These are phyloP conservation scores for Mola mola DNA, from an alignment of 2,113 vertebrate species.

Conservation along the genomic window DNA sequence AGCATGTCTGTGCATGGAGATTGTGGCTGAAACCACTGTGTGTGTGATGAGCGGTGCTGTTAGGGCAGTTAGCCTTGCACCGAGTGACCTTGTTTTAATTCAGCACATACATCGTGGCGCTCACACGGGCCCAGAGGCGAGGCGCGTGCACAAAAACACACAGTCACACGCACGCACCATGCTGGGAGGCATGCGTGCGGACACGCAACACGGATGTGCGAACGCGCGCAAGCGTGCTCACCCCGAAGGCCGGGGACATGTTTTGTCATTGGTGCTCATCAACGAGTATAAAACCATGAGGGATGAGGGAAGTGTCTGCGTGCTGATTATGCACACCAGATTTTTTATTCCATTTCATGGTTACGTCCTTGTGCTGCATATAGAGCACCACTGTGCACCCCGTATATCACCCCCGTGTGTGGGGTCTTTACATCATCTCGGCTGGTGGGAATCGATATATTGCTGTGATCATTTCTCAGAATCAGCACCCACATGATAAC, in stretches of 20 bases:
- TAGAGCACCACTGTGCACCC: conserved; percentile 1
- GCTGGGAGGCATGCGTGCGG: background rate
- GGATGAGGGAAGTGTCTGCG: conserved; percentile 43
- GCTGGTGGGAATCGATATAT: conserved; percentile 21
- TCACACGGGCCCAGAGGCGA: conserved; percentile 17
- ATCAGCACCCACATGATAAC: conserved; percentile 34
- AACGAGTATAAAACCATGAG: conserved; percentile 53
- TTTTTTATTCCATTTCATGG: conserved; percentile 25
- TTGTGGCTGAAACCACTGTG: background rate
- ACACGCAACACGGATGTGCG: too few relatives aligned
- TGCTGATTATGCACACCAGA: conserved; percentile 8
- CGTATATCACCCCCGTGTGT: conserved; percentile 7
- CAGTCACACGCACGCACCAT: background rate
- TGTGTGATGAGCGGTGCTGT: background rate
- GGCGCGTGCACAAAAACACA: conserved; percentile 16
- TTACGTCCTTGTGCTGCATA: conserved; percentile 32
- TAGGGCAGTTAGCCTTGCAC: conserved; percentile 52
- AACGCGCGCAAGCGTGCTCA: conserved; percentile 22
- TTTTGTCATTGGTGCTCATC: conserved; percentile 74
- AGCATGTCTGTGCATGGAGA: too few relatives aligned
- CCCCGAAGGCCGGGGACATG: conserved; percentile 63
- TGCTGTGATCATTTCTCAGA: conserved; percentile 28
- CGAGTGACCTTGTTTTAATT: conserved; percentile 76
- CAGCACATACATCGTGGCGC: conserved; percentile 50
- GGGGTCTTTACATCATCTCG: conserved; percentile 1